A percentile compares a stretch with the other conserved stretches of the same genome.
phyloP scores from a whole-genome alignment of 2,797 vertebrate species.

The Manis pentadactyla region DNA sequence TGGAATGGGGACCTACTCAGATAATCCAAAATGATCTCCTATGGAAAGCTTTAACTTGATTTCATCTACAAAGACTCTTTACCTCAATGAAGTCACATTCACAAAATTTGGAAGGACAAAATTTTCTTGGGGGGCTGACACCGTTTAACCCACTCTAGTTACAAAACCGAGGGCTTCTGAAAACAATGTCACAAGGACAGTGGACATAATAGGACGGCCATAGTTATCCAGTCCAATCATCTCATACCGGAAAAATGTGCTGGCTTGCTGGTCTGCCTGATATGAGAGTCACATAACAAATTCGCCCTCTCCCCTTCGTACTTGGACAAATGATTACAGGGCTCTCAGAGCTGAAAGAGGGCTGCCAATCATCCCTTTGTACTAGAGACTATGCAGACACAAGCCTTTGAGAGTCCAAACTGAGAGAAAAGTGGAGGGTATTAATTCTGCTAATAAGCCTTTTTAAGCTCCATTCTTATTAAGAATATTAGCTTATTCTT shows the following conservation, averaged over 20 bases:
- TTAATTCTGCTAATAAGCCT: not conserved
- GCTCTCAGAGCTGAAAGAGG: not conserved
- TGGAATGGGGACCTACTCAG: not conserved
- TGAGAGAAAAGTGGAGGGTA: not conserved
- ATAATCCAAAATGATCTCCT: not conserved
- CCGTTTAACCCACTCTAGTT: not conserved
- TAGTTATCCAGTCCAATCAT: not conserved
- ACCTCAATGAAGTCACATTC: not conserved
- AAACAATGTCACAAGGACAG: not conserved
- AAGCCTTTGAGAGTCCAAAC: accelerated
- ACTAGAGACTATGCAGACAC: not conserved
- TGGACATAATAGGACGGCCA: not conserved
- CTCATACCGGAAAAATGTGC: not conserved
- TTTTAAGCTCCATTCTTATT: not conserved
- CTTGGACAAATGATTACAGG: not conserved
- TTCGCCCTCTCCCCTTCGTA: not conserved
- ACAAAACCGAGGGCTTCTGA: not conserved
- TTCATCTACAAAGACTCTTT: not conserved
- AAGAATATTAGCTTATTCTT: too few relatives aligned
- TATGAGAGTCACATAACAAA: not conserved
- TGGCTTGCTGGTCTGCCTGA: not conserved
- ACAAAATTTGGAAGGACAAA: not conserved
- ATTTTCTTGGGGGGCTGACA: not conserved
- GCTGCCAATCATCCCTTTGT: not conserved
- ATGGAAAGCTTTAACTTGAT: not conserved